Evolutionary conservation across 2,113 vertebrate species (phyloP), one percentile per base, ranked within the genome.

Genomic region (Beaufortia kweichowensis): DNA sequence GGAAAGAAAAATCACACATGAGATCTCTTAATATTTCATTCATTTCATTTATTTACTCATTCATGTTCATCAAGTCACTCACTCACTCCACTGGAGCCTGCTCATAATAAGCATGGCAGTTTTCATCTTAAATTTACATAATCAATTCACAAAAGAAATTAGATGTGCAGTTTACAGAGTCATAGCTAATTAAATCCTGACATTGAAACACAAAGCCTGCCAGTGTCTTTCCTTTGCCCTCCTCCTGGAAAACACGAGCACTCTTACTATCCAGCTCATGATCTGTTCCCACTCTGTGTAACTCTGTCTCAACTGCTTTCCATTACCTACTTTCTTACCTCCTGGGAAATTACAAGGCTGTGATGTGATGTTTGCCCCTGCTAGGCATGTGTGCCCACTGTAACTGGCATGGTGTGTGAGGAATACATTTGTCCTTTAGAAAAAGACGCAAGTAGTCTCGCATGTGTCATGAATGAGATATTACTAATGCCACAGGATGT

Each of bases 41-140:
- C 67, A 56, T 46, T 56, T 70, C 48, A 19, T 50, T 35, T 11
- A 43, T 21, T 46, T 59, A 21, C n/a, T 76, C 76, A 12, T 80
- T 75, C 75, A 57, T 6, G 50, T 59, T 67, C 74, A 65, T 29
- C 50, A 8, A n/a, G 26, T 71, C 78, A 53, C 68, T 29, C 29
- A n/a, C 28, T 48, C 60, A 21, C 68, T 59, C n/a, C 8, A 53
- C 46, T 69, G 66, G 66, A 69, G 46, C 21, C 35, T n/a, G n/a
- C n/a, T 39, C 35, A 39, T 11, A 39, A 39, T 39, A 39, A 39
- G 35, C 23, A 46, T 2, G n/a, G 28, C 19, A 10, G 9, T 69
- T 53, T 68, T 69, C 66, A 69, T 69, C 66, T 69, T 48, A 6
- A 11, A 19, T 23, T 75, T 70, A 35, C 50, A 50, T 71, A 59